phyloP scores from a whole-genome alignment of 2,113 vertebrate species.

The Asarcornis scutulata region DNA sequence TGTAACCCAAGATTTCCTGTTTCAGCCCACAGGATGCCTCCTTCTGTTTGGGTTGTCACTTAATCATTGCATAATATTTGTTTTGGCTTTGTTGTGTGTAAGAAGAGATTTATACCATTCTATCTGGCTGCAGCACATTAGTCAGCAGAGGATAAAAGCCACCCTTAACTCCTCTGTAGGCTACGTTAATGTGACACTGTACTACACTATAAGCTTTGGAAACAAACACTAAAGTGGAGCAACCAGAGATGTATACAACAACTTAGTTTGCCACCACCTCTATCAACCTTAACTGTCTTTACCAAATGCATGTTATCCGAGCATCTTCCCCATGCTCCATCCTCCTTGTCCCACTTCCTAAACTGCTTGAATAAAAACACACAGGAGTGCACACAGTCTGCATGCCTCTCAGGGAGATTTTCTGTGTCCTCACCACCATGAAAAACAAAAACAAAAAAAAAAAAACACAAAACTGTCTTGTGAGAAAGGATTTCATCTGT shows the following conservation, averaged over 20 bases:
- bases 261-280: fast-evolving
- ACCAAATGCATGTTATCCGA: background rate
- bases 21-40: background rate
- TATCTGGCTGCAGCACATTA: slow-evolving; percentile 12
- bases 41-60: slow-evolving; percentile 34
- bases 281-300: fast-evolving
- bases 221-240: fast-evolving
- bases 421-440: too few species aligned
- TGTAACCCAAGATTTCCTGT: background rate
- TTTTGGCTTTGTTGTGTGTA: slow-evolving; percentile 4
- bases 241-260: background rate
- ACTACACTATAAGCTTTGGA: background rate
- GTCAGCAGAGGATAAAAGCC: background rate
- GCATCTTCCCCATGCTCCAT: background rate
- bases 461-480: too few species aligned
- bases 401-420: too few species aligned
- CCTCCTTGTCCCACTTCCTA: background rate
- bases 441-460: too few species aligned
- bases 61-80: slow-evolving; percentile 1
- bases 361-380: background rate
- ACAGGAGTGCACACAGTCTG: too few species aligned
- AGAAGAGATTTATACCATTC: slow-evolving; percentile 23
- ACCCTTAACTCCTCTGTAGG: background rate
- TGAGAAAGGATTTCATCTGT: background rate
- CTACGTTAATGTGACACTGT: background rate